phyloP scores from a whole-genome alignment of 2,797 vertebrate genomes.

The Lepus oiostolus region DNA sequence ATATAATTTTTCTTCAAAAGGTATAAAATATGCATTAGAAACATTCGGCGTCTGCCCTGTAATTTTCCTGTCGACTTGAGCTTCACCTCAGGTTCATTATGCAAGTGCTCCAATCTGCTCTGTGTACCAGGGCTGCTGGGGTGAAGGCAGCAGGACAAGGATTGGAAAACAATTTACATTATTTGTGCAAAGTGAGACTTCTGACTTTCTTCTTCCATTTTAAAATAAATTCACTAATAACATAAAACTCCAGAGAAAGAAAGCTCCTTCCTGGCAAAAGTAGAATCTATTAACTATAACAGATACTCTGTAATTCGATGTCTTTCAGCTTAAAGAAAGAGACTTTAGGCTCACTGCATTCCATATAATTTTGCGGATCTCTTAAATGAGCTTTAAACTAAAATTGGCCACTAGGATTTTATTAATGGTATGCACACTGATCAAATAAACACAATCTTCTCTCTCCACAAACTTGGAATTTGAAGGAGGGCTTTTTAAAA shows the following conservation, averaged over 20 bases:
- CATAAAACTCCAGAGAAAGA: constrained; percentile 54
- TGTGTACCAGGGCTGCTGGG: neutral
- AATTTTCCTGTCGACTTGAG: constrained; percentile 80
- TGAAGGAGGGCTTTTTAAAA: neutral
- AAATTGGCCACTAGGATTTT: constrained; percentile 16
- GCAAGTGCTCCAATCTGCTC: constrained; percentile 1
- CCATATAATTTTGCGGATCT: neutral
- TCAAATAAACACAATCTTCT: constrained; percentile 39
- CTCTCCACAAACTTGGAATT: constrained; percentile 2
- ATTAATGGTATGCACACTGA: constrained; percentile 15
- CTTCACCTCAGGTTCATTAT: constrained; percentile 69
- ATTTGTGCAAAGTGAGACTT: constrained; percentile 51
- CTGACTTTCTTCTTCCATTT: constrained; percentile 21
- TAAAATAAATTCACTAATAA: constrained; percentile 61
- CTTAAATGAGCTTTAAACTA: constrained; percentile 49
- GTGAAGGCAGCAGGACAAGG: constrained; percentile 21
- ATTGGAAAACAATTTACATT: constrained; percentile 56
- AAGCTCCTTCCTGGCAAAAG: constrained; percentile 30
- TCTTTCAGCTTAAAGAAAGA: neutral
- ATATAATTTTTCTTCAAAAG: constrained; percentile 82
- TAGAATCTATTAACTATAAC: neutral
- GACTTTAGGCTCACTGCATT: neutral
- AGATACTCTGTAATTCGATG: constrained; percentile 5
- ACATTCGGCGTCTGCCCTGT: constrained; percentile 61
- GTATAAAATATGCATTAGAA: constrained; percentile 81